phyloP scores from a whole-genome alignment of 2,797 vertebrate species.

The Phrynocephalus guinanensis region DNA sequence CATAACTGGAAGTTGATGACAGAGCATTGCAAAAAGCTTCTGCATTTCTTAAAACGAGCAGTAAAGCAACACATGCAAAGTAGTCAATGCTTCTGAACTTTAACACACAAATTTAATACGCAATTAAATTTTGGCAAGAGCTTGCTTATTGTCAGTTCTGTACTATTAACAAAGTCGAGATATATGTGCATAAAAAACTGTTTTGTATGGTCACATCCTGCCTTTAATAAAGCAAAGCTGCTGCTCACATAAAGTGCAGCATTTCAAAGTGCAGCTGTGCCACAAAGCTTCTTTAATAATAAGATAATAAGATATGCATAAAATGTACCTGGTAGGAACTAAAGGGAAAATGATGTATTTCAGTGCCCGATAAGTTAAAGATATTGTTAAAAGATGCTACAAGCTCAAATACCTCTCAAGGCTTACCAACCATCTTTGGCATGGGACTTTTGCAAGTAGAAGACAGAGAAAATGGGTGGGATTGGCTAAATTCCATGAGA shows the following conservation, averaged over 20 bases:
- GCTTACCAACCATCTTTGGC: not conserved
- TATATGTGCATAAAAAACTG: too few relatives aligned
- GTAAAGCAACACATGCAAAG: conserved; percentile 43
- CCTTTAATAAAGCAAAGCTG: not conserved
- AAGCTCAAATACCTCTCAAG: not conserved
- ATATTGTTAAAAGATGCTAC: not conserved
- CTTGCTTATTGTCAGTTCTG: not conserved
- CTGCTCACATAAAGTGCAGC: too few relatives aligned
- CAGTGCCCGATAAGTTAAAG: not conserved
- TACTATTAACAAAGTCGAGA: not conserved
- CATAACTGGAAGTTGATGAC: conserved; percentile 27
- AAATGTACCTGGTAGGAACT: not conserved
- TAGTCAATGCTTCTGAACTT: conserved; percentile 42
- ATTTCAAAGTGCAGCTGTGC: too few relatives aligned
- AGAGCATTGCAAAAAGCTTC: not conserved
- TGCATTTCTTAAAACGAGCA: conserved; percentile 31
- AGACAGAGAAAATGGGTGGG: too few relatives aligned
- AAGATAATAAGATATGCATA: not conserved
- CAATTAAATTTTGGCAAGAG: conserved; percentile 9
- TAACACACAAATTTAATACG: conserved; percentile 24
- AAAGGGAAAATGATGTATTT: not conserved
- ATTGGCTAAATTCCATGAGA: too few relatives aligned
- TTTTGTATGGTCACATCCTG: not conserved
- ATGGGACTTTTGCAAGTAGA: too few relatives aligned
- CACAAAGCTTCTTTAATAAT: too few relatives aligned